Conservation (phyloP, 2,797 vertebrate genomes). For the Fistularia commersonii region DNA sequence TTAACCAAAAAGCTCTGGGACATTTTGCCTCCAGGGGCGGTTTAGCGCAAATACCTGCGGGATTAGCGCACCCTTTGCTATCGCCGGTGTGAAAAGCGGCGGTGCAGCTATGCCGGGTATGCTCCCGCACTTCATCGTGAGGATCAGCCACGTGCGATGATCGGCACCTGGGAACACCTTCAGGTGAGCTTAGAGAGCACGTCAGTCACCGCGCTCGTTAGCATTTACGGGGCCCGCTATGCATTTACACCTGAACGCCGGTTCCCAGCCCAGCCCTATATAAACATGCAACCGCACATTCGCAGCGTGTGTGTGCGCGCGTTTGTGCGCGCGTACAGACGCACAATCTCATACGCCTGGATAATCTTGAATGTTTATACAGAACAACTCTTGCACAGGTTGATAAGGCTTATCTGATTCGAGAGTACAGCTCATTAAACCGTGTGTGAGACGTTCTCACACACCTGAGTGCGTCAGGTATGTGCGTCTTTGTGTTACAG, state of each 20-base stretch:
- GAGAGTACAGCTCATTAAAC: slow-evolving; percentile 73
- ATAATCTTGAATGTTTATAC: slow-evolving; percentile 73
- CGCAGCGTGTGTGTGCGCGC: slow-evolving; percentile 10
- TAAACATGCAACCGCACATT: slow-evolving; percentile 59
- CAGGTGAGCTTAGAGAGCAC: slow-evolving; percentile 37
- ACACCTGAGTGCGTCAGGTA: no score
- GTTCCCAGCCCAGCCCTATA: slow-evolving; percentile 38
- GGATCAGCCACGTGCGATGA: slow-evolving; percentile 19
- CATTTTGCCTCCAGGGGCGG: slow-evolving; percentile 35
- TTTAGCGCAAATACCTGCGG: slow-evolving; percentile 46
- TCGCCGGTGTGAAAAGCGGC: slow-evolving; percentile 20
- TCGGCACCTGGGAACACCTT: slow-evolving; percentile 39
- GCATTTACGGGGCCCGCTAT: slow-evolving; percentile 24
- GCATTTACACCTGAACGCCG: slow-evolving; percentile 34
- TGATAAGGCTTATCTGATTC: slow-evolving; percentile 78
- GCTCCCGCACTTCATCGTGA: slow-evolving; percentile 33
- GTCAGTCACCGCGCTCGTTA: slow-evolving; percentile 32
- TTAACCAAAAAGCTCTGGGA: slow-evolving; percentile 36
- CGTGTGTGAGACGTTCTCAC: slow-evolving; percentile 72
- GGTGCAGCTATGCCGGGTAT: slow-evolving; percentile 29
- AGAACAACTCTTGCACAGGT: slow-evolving; percentile 70
- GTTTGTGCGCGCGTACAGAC: slow-evolving; percentile 9
- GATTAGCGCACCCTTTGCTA: no score
- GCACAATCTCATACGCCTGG: slow-evolving; percentile 26
- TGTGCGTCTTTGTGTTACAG: no score